These are phyloP conservation scores for Ephestia elutella DNA, from an alignment of 1,140 invertebrate genomes.

Conservation along the genomic window DNA sequence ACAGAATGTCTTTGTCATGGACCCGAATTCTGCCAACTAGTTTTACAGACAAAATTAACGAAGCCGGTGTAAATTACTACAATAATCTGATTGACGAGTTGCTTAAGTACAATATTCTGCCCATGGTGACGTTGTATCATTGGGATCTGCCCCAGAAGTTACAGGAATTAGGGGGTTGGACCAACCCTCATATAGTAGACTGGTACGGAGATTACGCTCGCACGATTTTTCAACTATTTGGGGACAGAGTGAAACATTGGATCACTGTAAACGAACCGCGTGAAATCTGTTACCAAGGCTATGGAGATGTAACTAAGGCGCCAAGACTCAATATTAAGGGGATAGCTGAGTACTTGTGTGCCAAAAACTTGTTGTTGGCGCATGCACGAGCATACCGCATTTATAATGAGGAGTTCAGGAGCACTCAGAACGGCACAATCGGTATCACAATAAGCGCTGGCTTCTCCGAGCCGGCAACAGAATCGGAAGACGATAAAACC, in stretches of 20 bases:
- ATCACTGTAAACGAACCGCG: conserved; percentile 82
- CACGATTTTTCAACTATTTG: conserved; percentile 75
- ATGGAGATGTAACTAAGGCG: conserved; percentile 68
- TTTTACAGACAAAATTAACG: conserved; percentile 73
- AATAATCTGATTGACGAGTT: conserved; percentile 77
- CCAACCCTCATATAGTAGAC: conserved; percentile 77
- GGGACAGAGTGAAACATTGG: conserved; percentile 79
- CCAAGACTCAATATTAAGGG: conserved; percentile 68
- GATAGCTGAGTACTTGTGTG: conserved; percentile 71
- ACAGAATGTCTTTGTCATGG: conserved; percentile 81
- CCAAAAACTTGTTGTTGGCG: conserved; percentile 46
- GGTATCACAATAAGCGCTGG: conserved; percentile 74
- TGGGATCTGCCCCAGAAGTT: conserved; percentile 79
- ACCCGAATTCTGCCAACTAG: conserved; percentile 77
- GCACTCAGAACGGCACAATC: conserved; percentile 55
- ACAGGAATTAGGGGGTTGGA: conserved; percentile 79
- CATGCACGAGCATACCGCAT: conserved; percentile 74
- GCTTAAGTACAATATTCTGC: conserved; percentile 67
- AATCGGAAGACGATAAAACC: conserved; percentile 37
- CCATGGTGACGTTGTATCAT: conserved; percentile 79
- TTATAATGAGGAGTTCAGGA: conserved; percentile 67
- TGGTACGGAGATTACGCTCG: conserved; percentile 78
- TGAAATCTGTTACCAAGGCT: conserved; percentile 76
- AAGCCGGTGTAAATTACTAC: conserved; percentile 77
- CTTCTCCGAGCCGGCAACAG: conserved; percentile 48